phyloP scores from a whole-genome alignment of 2,797 vertebrate genomes.

The Peromyscus melanophrys region DNA sequence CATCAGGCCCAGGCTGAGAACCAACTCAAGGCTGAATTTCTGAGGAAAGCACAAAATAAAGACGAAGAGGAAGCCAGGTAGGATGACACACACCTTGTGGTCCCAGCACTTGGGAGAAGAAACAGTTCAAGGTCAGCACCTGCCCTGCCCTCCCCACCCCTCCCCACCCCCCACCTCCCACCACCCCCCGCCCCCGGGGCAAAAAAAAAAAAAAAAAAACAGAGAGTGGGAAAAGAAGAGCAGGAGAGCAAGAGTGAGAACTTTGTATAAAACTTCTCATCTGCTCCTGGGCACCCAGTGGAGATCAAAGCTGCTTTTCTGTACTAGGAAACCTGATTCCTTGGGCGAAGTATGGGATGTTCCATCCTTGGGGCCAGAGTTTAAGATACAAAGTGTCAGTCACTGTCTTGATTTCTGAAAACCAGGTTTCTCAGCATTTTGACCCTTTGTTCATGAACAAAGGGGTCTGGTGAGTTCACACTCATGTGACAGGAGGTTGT shows the following conservation, averaged over 20 bases:
- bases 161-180: no score
- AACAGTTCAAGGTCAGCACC: background rate
- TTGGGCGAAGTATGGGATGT: background rate
- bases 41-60: slow-evolving; percentile 13
- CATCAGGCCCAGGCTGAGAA: background rate
- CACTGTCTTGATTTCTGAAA: background rate
- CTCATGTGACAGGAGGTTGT: background rate
- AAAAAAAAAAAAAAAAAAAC: no score
- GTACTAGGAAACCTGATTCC: background rate
- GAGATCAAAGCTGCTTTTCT: background rate
- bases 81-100: background rate
- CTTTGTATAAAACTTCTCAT: background rate
- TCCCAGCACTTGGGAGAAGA: background rate
- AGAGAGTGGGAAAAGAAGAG: background rate
- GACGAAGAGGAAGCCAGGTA: background rate
- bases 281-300: background rate
- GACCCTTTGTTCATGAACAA: slow-evolving; percentile 1
- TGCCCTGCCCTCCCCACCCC: no score
- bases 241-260: no score
- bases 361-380: background rate
- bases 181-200: no score
- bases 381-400: slow-evolving; percentile 57
- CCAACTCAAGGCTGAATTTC: background rate
- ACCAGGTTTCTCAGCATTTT: background rate
- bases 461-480: background rate